phyloP scores from a whole-genome alignment of 2,888 invertebrate species.

The Ophioninae sp. region DNA sequence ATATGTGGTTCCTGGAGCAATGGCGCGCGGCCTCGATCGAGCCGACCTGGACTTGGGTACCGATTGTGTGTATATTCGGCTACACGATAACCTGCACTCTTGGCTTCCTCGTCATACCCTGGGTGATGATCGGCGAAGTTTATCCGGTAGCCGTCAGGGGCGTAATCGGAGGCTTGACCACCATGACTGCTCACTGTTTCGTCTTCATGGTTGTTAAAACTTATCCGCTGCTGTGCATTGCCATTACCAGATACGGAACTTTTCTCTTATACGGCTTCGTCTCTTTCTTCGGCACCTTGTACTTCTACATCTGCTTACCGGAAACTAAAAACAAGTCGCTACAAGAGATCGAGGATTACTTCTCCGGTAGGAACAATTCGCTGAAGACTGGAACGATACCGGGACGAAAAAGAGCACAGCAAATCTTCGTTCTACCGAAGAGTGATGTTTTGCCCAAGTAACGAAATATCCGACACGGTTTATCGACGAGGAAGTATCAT shows the following conservation, averaged over 20 bases:
- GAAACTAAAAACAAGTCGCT: conserved; percentile 87
- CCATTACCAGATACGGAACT: conserved; percentile 83
- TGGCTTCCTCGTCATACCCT: conserved; percentile 87
- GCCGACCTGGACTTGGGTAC: conserved; percentile 84
- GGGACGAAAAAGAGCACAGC: conserved; percentile 62
- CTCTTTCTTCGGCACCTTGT: conserved; percentile 84
- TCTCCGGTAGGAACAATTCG: conserved; percentile 84
- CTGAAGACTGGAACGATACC: conserved; percentile 78
- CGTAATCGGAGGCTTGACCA: conserved; percentile 86
- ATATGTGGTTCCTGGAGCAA: conserved; percentile 83
- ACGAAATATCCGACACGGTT: not conserved
- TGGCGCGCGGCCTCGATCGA: conserved; percentile 81
- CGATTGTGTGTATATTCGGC: conserved; percentile 84
- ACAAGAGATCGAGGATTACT: conserved; percentile 88
- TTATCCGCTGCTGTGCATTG: conserved; percentile 83
- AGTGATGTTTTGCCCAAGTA: conserved; percentile 74
- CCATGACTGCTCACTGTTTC: conserved; percentile 85
- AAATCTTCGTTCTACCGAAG: conserved; percentile 71
- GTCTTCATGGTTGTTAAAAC: conserved; percentile 87
- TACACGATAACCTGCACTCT: conserved; percentile 85
- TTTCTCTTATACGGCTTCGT: conserved; percentile 85
- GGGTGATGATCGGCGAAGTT: conserved; percentile 90
- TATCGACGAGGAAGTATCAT: not conserved
- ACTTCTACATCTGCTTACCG: conserved; percentile 86
- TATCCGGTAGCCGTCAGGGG: conserved; percentile 87